These are phyloP conservation scores for Xyliphius kryptos DNA, from an alignment of 2,113 vertebrate genomes.

Conservation along the genomic window DNA sequence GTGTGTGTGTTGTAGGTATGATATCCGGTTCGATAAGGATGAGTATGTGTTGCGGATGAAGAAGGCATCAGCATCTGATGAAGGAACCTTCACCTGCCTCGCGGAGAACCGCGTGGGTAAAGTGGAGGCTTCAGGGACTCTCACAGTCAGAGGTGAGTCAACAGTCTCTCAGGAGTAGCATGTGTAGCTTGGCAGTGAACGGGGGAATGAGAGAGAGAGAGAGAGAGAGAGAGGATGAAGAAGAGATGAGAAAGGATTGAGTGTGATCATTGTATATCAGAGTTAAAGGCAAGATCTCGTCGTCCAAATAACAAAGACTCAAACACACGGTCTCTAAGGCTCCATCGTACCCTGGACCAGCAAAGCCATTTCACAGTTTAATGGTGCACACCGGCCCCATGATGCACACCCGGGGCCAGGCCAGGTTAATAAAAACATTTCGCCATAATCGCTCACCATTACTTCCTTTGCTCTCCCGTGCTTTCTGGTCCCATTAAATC, in stretches of 20 bases:
- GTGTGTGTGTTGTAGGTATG: slow-evolving; percentile 72
- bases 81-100: slow-evolving; percentile 85
- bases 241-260: too few relatives aligned
- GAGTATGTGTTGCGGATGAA: slow-evolving; percentile 91
- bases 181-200: too few relatives aligned
- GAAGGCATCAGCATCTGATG: slow-evolving; percentile 77
- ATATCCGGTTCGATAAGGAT: slow-evolving; percentile 94
- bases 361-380: slow-evolving; percentile 81
- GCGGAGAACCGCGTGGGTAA: slow-evolving; percentile 95
- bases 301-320: neutral
- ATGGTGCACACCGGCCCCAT: slow-evolving; percentile 63
- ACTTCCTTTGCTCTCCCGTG: too few relatives aligned
- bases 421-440: slow-evolving; percentile 79
- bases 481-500: slow-evolving; percentile 67
- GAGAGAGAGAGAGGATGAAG: too few relatives aligned
- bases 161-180: too few relatives aligned
- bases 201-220: too few relatives aligned
- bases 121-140: slow-evolving; percentile 83
- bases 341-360: slow-evolving; percentile 56
- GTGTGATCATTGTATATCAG: too few relatives aligned
- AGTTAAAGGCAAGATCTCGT: too few relatives aligned
- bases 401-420: slow-evolving; percentile 58
- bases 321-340: slow-evolving; percentile 37
- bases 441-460: slow-evolving; percentile 61
- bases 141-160: slow-evolving; percentile 87